Base-by-base conservation (phyloP, 1,140 invertebrate species). In the Dryas iulia region DNA sequence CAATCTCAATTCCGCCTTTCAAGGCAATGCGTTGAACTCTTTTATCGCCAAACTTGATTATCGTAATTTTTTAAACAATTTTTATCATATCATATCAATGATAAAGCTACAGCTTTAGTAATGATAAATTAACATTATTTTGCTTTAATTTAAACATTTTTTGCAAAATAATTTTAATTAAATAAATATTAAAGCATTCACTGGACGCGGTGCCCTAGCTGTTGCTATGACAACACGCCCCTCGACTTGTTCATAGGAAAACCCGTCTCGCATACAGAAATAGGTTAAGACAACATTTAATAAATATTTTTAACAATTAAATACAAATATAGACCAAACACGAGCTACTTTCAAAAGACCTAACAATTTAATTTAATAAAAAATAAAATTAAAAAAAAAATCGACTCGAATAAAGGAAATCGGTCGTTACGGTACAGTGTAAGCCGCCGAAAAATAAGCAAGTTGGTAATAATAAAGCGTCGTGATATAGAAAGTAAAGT, bases 401-500 rank as follows among this genome's bases (percentile, higher is more conserved):
- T 28, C 6, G 25, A 58, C 0, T 58, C 4, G 14, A 21, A 62
- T 30, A 18, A 60, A 47, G 23, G 2, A 54, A 62, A 18, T 30
- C 39, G 10, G 21, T 57, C 14, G 31, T n/a, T 23, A 39, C 24
- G 10, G n/a, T 52, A 59, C 31, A 56, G 54, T 69, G 54, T 54
- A 57, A 39, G 24, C 33, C 31, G 61, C 53, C 64, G 35, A 60
- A 67, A 67, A 60, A 56, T 54, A 56, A 67, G 39, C 58, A 33
- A 59, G 65, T n/a, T n/a, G n/a, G n/a, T n/a, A n/a, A n/a, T 73
- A 71, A 74, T 78, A 78, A 68, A 74, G 69, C 74, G 79, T 70
- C 78, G 76, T 81, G 59, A 65, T 74, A 84, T 90, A 90, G 88
- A 90, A 90, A 90, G 88, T 90, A 86, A 86, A 84, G 83, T 86